These are phyloP conservation scores for Sycophila texana DNA, from an alignment of 2,888 invertebrate species.

Conservation along the genomic window DNA sequence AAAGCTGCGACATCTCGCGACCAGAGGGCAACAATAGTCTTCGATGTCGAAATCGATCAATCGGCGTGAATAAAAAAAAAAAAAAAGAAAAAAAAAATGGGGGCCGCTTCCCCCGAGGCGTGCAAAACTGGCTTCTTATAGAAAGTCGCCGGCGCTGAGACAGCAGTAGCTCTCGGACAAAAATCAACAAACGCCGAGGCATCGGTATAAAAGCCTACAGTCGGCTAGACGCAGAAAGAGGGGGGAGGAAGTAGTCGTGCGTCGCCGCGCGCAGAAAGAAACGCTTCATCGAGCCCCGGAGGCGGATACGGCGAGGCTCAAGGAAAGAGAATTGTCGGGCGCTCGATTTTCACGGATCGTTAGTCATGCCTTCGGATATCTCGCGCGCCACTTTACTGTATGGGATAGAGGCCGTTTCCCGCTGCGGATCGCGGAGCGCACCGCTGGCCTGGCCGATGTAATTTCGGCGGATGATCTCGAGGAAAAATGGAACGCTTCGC, in stretches of 20 bases:
- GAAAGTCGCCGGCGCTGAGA: too few relatives aligned
- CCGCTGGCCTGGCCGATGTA: slow-evolving; percentile 18
- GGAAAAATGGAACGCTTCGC: slow-evolving; percentile 14
- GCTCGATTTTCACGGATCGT: slow-evolving; percentile 68
- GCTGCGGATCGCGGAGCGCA: neutral
- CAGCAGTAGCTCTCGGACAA: slow-evolving; percentile 1
- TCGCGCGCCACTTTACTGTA: slow-evolving; percentile 11
- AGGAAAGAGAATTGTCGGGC: slow-evolving; percentile 52
- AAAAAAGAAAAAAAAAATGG: too few relatives aligned
- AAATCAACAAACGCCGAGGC: slow-evolving; percentile 32
- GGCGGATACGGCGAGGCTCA: slow-evolving; percentile 1
- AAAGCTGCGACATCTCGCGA: too few relatives aligned
- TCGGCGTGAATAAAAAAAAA: too few relatives aligned
- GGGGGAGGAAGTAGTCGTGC: slow-evolving; percentile 27
- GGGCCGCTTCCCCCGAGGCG: too few relatives aligned
- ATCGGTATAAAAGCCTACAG: neutral
- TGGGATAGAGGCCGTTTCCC: slow-evolving; percentile 36
- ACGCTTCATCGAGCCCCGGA: slow-evolving; percentile 37
- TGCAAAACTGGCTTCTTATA: too few relatives aligned
- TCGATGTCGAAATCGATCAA: too few relatives aligned
- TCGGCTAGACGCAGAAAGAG: neutral
- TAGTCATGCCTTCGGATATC: slow-evolving; percentile 63
- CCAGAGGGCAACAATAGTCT: too few relatives aligned
- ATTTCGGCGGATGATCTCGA: slow-evolving; percentile 33
- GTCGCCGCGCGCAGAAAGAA: slow-evolving; percentile 22